Base-by-base conservation (phyloP, 2,888 invertebrate genomes). In the Dryobota labecula region DNA sequence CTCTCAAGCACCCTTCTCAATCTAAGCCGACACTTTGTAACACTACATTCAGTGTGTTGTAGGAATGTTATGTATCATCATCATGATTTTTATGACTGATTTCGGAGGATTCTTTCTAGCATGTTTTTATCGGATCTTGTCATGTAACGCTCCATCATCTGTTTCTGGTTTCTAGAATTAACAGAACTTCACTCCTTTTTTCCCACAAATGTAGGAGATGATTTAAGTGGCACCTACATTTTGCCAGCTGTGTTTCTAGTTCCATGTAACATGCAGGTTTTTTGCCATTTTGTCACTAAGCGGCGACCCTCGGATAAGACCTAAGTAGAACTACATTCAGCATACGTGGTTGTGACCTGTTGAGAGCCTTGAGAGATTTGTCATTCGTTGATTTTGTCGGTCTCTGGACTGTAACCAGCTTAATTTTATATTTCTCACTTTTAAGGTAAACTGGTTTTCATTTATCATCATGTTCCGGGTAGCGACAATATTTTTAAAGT, bases 11-110 rank as follows among this genome's bases (percentile, higher is more conserved):
- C 73, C 54, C 51, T 62, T 58, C 63, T 53, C 47, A 47, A 33
- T n/a, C 63, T 82, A 77, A 84, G 70, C 78, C 65, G 54, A 36
- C 20, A 76, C 76, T 81, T 81, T 51, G 45, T 61, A 63, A 47
- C 41, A 60, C 6, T 61, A 63, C n/a, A 66, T 45, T 36, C 57
- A 30, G 20, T 65, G 47, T 41, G 11, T 11, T 33, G 30, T 18
- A 74, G 2, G 18, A 20, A 41, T 62, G 30, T n/a, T 41, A 24
- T 51, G 11, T 45, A 45, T 56, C n/a, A 43, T 75, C 75, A 64
- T 49, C 38, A 49, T 36, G 58, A 45, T n/a, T 73, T 5, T 30
- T 36, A 61, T 43, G 15, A 38, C 45, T 30, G 20, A 24, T 49
- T 56, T 30, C 13, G n/a, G 18, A 53, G n/a, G 41, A 2, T 13